Percentiles rank a stretch among this genome's conserved stretches.
Evolutionary conservation across 2,797 vertebrate species (phyloP).

Genomic region (Acanthornis magna): DNA sequence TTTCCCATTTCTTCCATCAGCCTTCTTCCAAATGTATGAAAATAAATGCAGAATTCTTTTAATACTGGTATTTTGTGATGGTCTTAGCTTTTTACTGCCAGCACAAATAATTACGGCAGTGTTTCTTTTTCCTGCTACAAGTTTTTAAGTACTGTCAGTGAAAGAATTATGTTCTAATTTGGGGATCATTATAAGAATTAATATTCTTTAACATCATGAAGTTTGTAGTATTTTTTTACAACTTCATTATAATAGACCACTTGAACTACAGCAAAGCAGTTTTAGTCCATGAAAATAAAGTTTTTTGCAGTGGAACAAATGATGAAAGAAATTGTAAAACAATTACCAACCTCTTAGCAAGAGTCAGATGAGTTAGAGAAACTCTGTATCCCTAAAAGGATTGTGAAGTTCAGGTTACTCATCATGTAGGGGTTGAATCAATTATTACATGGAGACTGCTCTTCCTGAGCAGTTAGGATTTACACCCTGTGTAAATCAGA

Average conservation of each 20-base stretch:
- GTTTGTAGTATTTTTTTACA: constrained; percentile 5
- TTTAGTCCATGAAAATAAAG: not conserved
- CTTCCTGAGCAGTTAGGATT: not conserved
- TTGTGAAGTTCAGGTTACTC: not conserved
- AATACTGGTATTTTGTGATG: not conserved
- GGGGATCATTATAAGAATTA: not conserved
- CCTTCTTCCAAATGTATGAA: not conserved
- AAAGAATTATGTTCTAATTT: constrained; percentile 25
- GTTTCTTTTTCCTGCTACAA: not conserved
- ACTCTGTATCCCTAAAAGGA: not conserved
- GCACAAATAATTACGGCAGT: not conserved
- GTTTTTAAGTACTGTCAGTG: not conserved
- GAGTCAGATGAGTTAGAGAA: not conserved
- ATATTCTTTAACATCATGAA: constrained; percentile 1
- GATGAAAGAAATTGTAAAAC: constrained; percentile 12
- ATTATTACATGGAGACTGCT: not conserved
- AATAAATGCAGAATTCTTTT: not conserved
- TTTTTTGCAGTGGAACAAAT: constrained; percentile 3
- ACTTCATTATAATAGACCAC: not conserved
- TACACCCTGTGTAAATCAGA: not conserved
- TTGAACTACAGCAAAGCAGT: constrained; percentile 16
- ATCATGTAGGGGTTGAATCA: not conserved
- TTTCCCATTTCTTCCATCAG: not conserved
- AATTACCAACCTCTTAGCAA: not conserved
- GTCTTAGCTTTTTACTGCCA: not conserved